Base-by-base conservation (phyloP, 2,888 invertebrate species). In the Meloe dianella region DNA sequence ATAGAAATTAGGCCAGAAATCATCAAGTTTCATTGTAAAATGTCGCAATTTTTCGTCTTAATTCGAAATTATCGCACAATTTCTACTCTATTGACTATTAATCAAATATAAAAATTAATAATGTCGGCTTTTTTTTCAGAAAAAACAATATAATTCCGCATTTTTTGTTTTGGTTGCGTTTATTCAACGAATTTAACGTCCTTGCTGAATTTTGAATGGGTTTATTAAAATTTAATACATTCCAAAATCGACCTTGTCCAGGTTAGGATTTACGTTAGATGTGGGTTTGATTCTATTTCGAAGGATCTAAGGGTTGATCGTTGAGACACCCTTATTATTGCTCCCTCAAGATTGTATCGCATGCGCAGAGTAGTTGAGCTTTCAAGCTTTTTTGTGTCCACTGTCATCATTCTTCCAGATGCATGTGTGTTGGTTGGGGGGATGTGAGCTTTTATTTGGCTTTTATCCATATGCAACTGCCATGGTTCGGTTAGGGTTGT, bases 1-100 rank as follows among this genome's bases (percentile, higher is more conserved):
- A 60, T 63, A 64, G 63, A 67, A 67, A 67, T 67, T 63, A 67
- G 67, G 63, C 60, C 67, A 64, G 57, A 60, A 47, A 60, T 51
- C 54, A 54, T 24, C 54, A 54, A 54, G 54, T 54, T 54, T 54
- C 54, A 54, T 54, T 54, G 54, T 54, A 17, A 4, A 24, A 54
- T 54, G 54, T 54, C 54, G 54, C 54, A 54, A 54, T 41, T 41
- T 41, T 41, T 41, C n/a, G n/a, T n/a, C 41, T 41, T 12, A 41
- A 41, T 24, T 54, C 12, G 17, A 41, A 32, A 32, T 14, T 38
- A 38, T 14, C 38, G 38, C 38, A 38, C n/a, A 38, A n/a, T n/a
- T n/a, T n/a, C n/a, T n/a, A n/a, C n/a, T n/a, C 9, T 29, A 6
- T 29, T 32, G 2, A 32, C 12, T 32, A 9, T 32, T 32, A 10